Evolutionary conservation across 2,113 vertebrate genomes (phyloP).

Genomic region (Mesoclemmys tuberculata): DNA sequence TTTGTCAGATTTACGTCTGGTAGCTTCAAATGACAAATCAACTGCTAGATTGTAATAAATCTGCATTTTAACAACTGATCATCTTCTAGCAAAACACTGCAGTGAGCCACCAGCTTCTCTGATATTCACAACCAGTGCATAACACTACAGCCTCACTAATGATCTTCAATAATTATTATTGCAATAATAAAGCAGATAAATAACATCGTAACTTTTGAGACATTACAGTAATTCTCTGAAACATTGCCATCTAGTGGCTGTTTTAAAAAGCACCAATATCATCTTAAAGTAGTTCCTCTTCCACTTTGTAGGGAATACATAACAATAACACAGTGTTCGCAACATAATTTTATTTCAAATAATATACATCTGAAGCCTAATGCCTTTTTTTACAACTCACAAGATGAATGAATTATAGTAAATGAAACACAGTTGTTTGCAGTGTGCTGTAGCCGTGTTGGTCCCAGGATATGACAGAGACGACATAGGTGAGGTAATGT

Average conservation of each 20-base stretch:
- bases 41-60: not conserved
- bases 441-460: not conserved
- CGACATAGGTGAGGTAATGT: not conserved
- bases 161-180: not conserved
- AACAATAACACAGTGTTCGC: not conserved
- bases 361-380: not conserved
- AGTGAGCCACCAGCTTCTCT: not conserved
- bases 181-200: not conserved
- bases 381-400: not conserved
- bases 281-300: not conserved
- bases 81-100: not conserved
- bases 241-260: conserved; percentile 55
- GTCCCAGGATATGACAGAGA: not conserved
- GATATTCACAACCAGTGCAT: not conserved
- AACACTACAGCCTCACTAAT: not conserved
- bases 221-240: conserved; percentile 14
- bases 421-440: not conserved
- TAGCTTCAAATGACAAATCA: not conserved
- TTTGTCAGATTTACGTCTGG: not conserved
- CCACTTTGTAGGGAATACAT: not conserved
- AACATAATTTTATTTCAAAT: not conserved
- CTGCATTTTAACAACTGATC: not conserved
- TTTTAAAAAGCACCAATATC: not conserved
- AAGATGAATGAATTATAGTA: not conserved
- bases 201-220: not conserved